Evolutionary conservation across 2,113 vertebrate genomes (phyloP).

Genomic region (Neolamprologus sp.): DNA sequence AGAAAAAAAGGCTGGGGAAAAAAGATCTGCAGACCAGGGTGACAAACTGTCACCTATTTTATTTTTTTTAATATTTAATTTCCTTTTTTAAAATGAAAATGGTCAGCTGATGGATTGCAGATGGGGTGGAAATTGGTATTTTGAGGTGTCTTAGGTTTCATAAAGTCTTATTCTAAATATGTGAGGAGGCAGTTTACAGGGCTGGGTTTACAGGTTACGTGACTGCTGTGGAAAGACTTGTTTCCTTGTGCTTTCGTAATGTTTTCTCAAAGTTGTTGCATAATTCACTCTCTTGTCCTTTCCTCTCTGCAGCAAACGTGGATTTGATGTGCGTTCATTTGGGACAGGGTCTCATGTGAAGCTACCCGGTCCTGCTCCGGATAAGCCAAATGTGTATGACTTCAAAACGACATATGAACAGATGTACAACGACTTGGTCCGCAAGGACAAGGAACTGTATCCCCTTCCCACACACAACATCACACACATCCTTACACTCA

Average conservation of each 20-base stretch:
- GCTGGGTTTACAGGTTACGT: neutral
- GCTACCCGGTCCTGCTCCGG: conserved; percentile 92
- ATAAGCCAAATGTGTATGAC: conserved; percentile 99
- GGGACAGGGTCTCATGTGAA: conserved; percentile 97
- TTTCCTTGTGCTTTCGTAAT: neutral
- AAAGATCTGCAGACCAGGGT: neutral
- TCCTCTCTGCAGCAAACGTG: conserved; percentile 86
- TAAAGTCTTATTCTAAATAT: neutral
- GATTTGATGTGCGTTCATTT: conserved; percentile 94
- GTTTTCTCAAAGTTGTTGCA: neutral
- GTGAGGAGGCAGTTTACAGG: neutral
- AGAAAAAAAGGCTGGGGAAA: neutral
- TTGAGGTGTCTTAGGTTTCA: neutral
- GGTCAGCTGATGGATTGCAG: neutral
- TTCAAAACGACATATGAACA: conserved; percentile 99
- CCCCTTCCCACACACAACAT: conserved; percentile 64
- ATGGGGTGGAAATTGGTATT: neutral
- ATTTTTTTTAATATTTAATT: neutral
- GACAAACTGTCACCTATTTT: neutral
- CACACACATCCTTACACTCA: neutral
- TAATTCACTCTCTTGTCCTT: conserved; percentile 51
- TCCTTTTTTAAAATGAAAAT: neutral
- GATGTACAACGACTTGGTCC: conserved; percentile 99
- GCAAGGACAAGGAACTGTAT: conserved; percentile 99
- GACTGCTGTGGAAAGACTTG: neutral